Conservation (phyloP, 1,140 invertebrate genomes). For the Cyclargus thomasi region DNA sequence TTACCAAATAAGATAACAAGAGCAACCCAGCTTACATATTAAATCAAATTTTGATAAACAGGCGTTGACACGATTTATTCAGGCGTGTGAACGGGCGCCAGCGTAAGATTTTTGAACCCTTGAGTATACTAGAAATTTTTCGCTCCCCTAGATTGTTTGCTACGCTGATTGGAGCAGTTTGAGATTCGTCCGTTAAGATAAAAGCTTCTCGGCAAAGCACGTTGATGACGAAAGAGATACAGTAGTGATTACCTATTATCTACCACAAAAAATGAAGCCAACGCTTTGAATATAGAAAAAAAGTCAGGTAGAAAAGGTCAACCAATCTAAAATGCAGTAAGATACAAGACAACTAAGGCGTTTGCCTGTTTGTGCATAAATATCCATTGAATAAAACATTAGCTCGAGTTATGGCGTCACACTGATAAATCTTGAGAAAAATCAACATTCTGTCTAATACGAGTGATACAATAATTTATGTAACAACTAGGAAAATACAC, state of each 20-base stretch:
- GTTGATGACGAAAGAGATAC: not conserved
- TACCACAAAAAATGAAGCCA: not conserved
- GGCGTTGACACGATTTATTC: slow-evolving; percentile 56
- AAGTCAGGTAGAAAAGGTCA: not conserved
- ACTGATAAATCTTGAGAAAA: slow-evolving; percentile 1
- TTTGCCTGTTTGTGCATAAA: not conserved
- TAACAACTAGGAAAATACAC: not conserved
- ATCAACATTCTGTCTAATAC: not conserved
- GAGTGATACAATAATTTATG: not conserved
- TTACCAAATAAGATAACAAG: slow-evolving; percentile 60
- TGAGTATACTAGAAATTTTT: not conserved
- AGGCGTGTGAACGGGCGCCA: slow-evolving; percentile 30
- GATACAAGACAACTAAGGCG: not conserved
- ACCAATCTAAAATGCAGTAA: not conserved
- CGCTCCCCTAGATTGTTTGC: not conserved
- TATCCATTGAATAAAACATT: not conserved
- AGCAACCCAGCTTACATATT: slow-evolving; percentile 47
- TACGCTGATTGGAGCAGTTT: not conserved
- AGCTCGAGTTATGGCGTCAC: not conserved
- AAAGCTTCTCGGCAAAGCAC: not conserved
- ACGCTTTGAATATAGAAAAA: not conserved
- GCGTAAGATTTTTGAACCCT: not conserved
- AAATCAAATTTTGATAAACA: slow-evolving; percentile 64
- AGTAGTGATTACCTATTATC: not conserved
- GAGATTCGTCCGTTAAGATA: not conserved